A percentile compares a stretch with the other conserved stretches of the same genome.
These are phyloP conservation scores for Agonopterix alstromeriana DNA, from an alignment of 2,888 invertebrate genomes.

Conservation along the genomic window DNA sequence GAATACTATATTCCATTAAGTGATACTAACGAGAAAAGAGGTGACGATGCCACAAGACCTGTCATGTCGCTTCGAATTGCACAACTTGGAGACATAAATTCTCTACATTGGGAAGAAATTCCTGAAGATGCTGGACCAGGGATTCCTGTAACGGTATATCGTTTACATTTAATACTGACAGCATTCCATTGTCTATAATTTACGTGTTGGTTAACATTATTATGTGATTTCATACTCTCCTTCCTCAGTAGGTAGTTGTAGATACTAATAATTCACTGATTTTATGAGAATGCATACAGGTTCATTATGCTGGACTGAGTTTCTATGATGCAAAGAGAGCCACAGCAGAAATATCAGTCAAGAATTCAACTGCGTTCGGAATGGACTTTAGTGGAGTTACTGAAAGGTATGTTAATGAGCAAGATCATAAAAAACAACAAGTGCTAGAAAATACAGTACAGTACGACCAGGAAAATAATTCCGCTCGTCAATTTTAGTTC, in stretches of 20 bases:
- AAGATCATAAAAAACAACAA: no score
- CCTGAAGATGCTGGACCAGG: constrained; percentile 14
- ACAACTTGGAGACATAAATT: constrained; percentile 25
- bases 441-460: no score
- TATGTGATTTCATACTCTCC: no score
- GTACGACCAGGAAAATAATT: background rate
- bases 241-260: no score
- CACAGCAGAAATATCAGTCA: constrained; percentile 14
- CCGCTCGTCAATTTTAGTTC: no score
- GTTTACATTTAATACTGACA: no score
- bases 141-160: constrained; percentile 30
- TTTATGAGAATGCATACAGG: constrained; percentile 7
- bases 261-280: no score
- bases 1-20: constrained; percentile 25
- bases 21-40: constrained; percentile 4
- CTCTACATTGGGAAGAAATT: constrained; percentile 35
- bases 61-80: constrained; percentile 17
- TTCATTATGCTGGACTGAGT: constrained; percentile 18
- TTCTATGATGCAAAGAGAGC: constrained; percentile 26
- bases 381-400: constrained; percentile 48
- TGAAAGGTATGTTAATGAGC: background rate
- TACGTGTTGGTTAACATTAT: no score
- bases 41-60: constrained; percentile 1
- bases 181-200: no score
- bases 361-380: constrained; percentile 18